Percentiles rank a stretch among this genome's conserved stretches.
Evolutionary conservation across 2,113 vertebrate species (phyloP).

Genomic region (Pelmatolapia mariae): DNA sequence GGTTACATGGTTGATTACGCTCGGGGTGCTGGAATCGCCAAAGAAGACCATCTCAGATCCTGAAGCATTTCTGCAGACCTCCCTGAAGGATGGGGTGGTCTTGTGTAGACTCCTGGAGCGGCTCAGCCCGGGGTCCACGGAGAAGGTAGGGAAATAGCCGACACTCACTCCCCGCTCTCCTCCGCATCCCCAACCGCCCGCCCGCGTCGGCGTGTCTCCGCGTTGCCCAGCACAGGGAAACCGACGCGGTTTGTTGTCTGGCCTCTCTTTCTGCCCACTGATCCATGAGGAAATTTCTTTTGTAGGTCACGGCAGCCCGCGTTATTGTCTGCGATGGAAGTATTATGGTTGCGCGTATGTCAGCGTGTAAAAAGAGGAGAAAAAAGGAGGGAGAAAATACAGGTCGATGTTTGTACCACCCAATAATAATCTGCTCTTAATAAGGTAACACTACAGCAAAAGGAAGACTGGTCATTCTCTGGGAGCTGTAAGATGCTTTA

Average conservation of each 20-base stretch:
- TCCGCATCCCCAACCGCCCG: neutral
- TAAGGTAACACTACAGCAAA: neutral
- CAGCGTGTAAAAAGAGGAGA: neutral
- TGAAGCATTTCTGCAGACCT: slow-evolving; percentile 87
- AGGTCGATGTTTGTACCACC: neutral
- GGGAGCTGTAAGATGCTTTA: neutral
- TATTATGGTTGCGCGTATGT: slow-evolving; percentile 12
- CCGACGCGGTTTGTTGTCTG: slow-evolving; percentile 59
- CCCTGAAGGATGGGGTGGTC: slow-evolving; percentile 90
- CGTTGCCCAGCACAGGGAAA: slow-evolving; percentile 35
- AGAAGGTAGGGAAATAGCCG: slow-evolving; percentile 67
- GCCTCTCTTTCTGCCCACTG: slow-evolving; percentile 59
- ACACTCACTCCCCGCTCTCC: neutral
- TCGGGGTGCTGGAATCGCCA: slow-evolving; percentile 93
- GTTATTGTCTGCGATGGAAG: slow-evolving; percentile 54
- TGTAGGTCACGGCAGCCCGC: slow-evolving; percentile 64
- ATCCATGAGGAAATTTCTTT: slow-evolving; percentile 61
- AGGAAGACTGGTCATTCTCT: neutral
- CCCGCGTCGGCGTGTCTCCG: slow-evolving; percentile 33
- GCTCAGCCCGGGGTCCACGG: slow-evolving; percentile 88
- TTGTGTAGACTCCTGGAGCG: slow-evolving; percentile 90
- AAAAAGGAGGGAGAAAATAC: neutral
- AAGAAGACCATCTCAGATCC: slow-evolving; percentile 94
- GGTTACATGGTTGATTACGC: slow-evolving; percentile 93
- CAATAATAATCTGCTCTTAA: neutral